Evolutionary conservation across 2,888 invertebrate genomes (phyloP).

Genomic region (Parascotia fuliginaria): DNA sequence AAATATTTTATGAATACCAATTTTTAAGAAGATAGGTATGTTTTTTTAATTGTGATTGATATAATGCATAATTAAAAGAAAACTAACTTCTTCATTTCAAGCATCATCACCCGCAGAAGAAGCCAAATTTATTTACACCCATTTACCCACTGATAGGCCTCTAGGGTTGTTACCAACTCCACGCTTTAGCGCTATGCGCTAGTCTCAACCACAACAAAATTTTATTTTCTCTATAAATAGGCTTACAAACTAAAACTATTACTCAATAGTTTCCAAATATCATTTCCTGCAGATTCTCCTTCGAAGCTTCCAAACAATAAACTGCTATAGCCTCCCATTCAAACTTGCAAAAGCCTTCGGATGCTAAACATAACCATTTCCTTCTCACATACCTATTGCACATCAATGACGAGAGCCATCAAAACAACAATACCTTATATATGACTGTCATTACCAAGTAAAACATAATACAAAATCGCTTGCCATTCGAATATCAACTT

Average conservation of each 20-base stretch:
- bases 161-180: too few species aligned
- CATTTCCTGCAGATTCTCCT: slow-evolving; percentile 50
- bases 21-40: too few species aligned
- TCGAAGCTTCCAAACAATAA: slow-evolving; percentile 68
- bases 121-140: too few species aligned
- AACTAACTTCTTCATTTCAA: too few species aligned
- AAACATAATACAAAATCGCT: background rate
- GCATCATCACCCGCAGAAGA: too few species aligned
- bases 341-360: slow-evolving; percentile 68
- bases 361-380: slow-evolving; percentile 75
- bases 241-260: background rate
- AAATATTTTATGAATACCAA: too few species aligned
- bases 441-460: slow-evolving; percentile 68
- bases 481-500: slow-evolving; percentile 1
- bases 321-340: slow-evolving; percentile 68
- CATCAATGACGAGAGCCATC: slow-evolving; percentile 76
- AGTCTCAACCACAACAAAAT: too few species aligned
- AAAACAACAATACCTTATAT: slow-evolving; percentile 84
- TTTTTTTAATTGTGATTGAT: too few species aligned
- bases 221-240: too few species aligned
- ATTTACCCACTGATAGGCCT: too few species aligned
- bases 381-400: slow-evolving; percentile 68
- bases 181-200: too few species aligned
- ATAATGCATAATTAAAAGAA: too few species aligned
- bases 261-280: background rate